Evolutionary conservation across 2,888 invertebrate genomes (phyloP).

Genomic region (Hyalella azteca): DNA sequence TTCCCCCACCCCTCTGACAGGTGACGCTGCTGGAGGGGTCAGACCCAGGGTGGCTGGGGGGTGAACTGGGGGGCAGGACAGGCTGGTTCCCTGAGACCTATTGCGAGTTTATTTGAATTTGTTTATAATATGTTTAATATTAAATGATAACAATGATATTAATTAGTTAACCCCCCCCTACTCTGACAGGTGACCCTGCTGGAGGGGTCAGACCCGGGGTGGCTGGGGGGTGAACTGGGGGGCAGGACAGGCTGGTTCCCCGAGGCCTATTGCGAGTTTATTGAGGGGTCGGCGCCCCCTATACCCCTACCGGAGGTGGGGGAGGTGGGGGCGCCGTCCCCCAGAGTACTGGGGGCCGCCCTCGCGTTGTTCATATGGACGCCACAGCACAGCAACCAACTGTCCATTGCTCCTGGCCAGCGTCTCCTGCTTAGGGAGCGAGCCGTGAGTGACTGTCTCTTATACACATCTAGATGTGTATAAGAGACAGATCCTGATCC

Average conservation of each 20-base stretch:
- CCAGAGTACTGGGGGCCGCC: conserved; percentile 62
- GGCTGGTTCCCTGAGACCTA: conserved; percentile 98
- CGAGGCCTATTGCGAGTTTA: conserved; percentile 88
- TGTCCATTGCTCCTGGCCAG: conserved; percentile 71
- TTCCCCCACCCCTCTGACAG: too few relatives aligned
- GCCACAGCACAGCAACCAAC: conserved; percentile 69
- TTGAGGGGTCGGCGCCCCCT: conserved; percentile 61
- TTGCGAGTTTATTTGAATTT: conserved; percentile 83
- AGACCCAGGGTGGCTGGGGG: conserved; percentile 97
- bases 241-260: conserved; percentile 97
- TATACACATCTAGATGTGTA: too few relatives aligned
- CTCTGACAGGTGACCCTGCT: conserved; percentile 75
- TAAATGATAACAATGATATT: too few relatives aligned
- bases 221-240: conserved; percentile 89
- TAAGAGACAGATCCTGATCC: too few relatives aligned
- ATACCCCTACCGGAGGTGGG: too few relatives aligned
- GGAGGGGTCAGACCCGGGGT: conserved; percentile 85
- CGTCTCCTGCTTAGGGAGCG: conserved; percentile 69
- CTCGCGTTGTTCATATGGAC: conserved; percentile 69
- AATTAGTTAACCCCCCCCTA: too few relatives aligned
- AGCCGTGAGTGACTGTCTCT: conserved; percentile 62
- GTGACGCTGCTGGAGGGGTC: conserved; percentile 74
- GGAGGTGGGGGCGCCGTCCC: too few relatives aligned
- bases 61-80: conserved; percentile 84
- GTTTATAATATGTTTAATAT: too few relatives aligned